A percentile compares a stretch with the other conserved stretches of the same genome.
phyloP scores from a whole-genome alignment of 30 jellyfish, hydroid and myxozoan species.

The Phacellophora camtschatica region DNA sequence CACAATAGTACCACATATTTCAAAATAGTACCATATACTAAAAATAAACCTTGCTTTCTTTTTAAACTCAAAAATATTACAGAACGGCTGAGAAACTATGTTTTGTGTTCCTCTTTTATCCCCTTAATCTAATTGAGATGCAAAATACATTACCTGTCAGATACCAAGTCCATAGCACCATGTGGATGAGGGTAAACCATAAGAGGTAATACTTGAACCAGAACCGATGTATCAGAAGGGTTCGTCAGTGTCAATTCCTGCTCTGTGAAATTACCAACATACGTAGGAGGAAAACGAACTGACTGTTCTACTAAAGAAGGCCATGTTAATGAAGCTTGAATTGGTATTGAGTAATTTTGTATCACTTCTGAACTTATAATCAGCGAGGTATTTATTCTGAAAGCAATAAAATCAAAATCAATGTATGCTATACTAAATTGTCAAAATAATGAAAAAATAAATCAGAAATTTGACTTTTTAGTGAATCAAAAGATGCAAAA shows the following conservation, averaged over 20 bases:
- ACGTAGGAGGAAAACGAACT: conserved; percentile 91
- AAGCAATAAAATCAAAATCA: neutral
- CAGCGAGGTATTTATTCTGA: conserved; percentile 84
- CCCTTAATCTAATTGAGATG: too few species aligned
- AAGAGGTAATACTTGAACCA: conserved; percentile 88
- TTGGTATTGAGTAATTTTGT: conserved; percentile 79
- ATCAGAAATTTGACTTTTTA: too few species aligned
- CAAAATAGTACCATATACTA: too few species aligned
- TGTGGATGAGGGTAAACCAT: conserved; percentile 93
- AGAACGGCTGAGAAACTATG: too few species aligned
- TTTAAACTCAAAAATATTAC: too few species aligned
- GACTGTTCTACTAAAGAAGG: conserved; percentile 97
- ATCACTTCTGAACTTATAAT: conserved; percentile 73
- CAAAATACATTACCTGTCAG: too few species aligned
- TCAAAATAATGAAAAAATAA: neutral
- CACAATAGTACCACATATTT: too few species aligned
- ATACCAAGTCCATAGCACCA: conserved; percentile 95
- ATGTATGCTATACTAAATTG: neutral
- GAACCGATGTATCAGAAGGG: conserved; percentile 94
- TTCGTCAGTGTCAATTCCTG: conserved; percentile 78
- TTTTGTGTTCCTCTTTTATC: too few species aligned
- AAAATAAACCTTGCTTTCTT: too few species aligned
- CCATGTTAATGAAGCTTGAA: conserved; percentile 95
- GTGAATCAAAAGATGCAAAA: too few species aligned
- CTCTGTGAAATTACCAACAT: conserved; percentile 76